Conservation (phyloP, 2,797 vertebrate genomes). For the Oreonectes daqikongensis region DNA sequence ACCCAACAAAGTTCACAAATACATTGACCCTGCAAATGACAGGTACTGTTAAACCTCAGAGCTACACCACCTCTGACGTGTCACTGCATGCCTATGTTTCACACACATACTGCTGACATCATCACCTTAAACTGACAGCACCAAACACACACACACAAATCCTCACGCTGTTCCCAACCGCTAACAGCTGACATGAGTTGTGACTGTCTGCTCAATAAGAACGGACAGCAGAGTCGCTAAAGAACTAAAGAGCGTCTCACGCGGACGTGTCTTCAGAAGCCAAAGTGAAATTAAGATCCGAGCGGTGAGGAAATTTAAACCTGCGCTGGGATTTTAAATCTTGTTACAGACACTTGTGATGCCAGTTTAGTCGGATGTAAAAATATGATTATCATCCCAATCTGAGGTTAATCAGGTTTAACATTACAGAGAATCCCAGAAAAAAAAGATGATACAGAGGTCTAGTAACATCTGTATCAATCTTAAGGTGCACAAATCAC, state of each 20-base stretch:
- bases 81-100: constrained; percentile 28
- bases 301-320: constrained; percentile 30
- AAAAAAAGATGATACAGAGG: background rate
- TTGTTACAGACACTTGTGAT: constrained; percentile 3
- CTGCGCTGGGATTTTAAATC: constrained; percentile 1
- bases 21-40: background rate
- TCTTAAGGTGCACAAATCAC: background rate
- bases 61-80: constrained; percentile 1
- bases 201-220: constrained; percentile 31
- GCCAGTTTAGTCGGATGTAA: background rate
- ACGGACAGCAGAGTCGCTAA: constrained; percentile 39
- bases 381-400: constrained; percentile 7
- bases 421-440: background rate
- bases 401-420: background rate
- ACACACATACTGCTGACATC: constrained; percentile 41
- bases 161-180: background rate
- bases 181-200: constrained; percentile 35
- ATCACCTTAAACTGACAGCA: constrained; percentile 23
- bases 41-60: constrained; percentile 2
- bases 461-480: background rate
- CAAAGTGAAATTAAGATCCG: background rate
- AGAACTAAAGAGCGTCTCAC: constrained; percentile 17
- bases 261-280: constrained; percentile 20
- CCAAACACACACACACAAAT: background rate
- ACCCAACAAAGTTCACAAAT: background rate